phyloP scores from a whole-genome alignment of 2,797 vertebrate species.

The Ispidina lecontei region DNA sequence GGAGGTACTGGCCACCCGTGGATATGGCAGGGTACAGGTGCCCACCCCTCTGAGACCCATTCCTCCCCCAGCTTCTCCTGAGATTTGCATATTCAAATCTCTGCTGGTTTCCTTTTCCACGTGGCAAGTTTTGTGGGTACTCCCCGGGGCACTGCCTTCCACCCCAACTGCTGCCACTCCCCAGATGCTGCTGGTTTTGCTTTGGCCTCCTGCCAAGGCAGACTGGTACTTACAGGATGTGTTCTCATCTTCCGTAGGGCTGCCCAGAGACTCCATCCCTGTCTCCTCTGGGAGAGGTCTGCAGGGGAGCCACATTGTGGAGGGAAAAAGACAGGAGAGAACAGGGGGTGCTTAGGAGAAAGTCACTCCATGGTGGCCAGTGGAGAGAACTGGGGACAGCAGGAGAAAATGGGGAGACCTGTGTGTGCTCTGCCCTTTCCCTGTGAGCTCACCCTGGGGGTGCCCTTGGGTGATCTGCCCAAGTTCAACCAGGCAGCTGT shows the following conservation, averaged over 20 bases:
- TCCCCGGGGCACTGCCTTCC: background rate
- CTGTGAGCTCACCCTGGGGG: background rate
- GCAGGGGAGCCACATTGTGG: background rate
- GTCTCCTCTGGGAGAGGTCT: constrained; percentile 92
- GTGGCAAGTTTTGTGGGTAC: accelerated
- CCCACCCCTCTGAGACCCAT: background rate
- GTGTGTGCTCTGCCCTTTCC: background rate
- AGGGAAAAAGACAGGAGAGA: background rate
- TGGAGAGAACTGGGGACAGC: background rate
- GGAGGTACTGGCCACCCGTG: background rate
- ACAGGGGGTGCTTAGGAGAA: background rate
- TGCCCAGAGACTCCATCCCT: constrained; percentile 88
- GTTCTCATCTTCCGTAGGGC: constrained; percentile 81
- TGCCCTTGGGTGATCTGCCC: background rate
- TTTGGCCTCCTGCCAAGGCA: background rate
- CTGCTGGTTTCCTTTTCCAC: background rate
- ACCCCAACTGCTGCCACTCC: background rate
- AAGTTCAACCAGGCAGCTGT: background rate
- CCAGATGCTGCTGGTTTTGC: background rate
- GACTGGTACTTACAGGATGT: constrained; percentile 84
- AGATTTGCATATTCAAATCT: background rate
- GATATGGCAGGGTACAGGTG: background rate
- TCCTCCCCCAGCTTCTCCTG: background rate
- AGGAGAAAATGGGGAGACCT: accelerated
- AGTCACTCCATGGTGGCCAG: background rate